These are phyloP conservation scores for Ceratoteleas bidentatus DNA, from an alignment of 1,140 invertebrate species.

Conservation along the genomic window DNA sequence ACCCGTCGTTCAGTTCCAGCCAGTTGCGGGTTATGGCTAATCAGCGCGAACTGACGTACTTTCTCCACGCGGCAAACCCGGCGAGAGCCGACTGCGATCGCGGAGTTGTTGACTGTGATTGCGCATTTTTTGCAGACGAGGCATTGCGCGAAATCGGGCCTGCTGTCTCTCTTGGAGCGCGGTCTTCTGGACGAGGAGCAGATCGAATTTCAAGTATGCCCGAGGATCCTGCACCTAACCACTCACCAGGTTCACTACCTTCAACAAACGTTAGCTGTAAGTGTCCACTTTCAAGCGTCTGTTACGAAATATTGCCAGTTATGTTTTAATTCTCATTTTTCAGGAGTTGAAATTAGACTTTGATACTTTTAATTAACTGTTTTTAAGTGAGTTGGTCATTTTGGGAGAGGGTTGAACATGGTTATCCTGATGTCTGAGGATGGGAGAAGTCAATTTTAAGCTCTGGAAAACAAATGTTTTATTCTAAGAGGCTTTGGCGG, in stretches of 20 bases:
- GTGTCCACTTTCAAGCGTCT: conserved; percentile 59
- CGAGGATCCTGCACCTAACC: conserved; percentile 66
- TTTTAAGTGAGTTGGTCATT: too few species aligned
- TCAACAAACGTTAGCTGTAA: conserved; percentile 78
- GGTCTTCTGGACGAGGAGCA: conserved; percentile 83
- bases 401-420: too few species aligned
- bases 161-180: conserved; percentile 84
- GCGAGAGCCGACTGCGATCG: background rate
- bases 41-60: too few species aligned
- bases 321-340: too few species aligned
- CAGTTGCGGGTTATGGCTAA: too few species aligned
- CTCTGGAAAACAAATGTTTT: too few species aligned
- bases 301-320: background rate
- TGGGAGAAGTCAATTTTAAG: background rate
- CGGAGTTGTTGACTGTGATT: background rate
- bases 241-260: conserved; percentile 80
- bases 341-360: too few species aligned
- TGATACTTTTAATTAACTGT: too few species aligned
- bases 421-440: background rate
- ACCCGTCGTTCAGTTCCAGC: too few species aligned
- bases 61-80: too few species aligned
- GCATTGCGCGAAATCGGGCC: conserved; percentile 84
- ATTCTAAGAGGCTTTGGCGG: too few species aligned
- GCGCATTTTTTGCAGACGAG: conserved; percentile 82
- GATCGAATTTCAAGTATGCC: conserved; percentile 84